Evolutionary conservation across 2,888 invertebrate genomes (phyloP).

Genomic region (Tetrapedia diversipes): DNA sequence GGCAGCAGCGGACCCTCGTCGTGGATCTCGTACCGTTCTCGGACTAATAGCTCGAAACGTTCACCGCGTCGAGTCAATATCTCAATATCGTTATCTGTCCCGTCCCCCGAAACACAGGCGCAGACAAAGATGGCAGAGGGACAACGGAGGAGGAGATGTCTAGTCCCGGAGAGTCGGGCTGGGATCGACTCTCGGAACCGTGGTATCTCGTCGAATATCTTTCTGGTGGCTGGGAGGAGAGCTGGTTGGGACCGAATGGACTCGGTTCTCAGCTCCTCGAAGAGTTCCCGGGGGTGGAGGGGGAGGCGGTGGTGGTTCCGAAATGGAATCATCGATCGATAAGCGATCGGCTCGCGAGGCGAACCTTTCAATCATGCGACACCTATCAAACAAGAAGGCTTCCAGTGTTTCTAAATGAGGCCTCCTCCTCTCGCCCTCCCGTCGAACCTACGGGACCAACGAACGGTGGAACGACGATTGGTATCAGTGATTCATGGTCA

Average conservation of each 20-base stretch:
- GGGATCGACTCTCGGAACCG: conserved; percentile 64
- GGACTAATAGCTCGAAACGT: conserved; percentile 71
- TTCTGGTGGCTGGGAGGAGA: conserved; percentile 61
- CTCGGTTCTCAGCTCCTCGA: conserved; percentile 20
- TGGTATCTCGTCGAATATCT: conserved; percentile 69
- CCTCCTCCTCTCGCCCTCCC: conserved; percentile 15
- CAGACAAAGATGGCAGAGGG: conserved; percentile 16
- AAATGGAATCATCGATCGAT: conserved; percentile 79
- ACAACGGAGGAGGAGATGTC: background rate
- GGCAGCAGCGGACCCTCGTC: conserved; percentile 27
- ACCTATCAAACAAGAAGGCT: conserved; percentile 71
- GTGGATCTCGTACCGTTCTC: conserved; percentile 51
- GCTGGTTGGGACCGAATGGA: conserved; percentile 44
- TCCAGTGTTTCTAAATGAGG: conserved; percentile 71
- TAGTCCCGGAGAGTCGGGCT: conserved; percentile 58
- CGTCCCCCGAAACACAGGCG: conserved; percentile 55
- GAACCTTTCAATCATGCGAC: conserved; percentile 79
- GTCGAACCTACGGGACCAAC: conserved; percentile 25
- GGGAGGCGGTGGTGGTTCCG: conserved; percentile 52
- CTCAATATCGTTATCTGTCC: conserved; percentile 76
- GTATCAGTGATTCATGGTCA: conserved; percentile 74
- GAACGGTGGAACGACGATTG: conserved; percentile 60
- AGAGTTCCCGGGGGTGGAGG: conserved; percentile 44
- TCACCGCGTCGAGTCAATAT: conserved; percentile 72
- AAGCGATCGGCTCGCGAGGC: conserved; percentile 70